Evolutionary conservation across 2,888 invertebrate genomes (phyloP).

Genomic region (Cheilosia impressa): DNA sequence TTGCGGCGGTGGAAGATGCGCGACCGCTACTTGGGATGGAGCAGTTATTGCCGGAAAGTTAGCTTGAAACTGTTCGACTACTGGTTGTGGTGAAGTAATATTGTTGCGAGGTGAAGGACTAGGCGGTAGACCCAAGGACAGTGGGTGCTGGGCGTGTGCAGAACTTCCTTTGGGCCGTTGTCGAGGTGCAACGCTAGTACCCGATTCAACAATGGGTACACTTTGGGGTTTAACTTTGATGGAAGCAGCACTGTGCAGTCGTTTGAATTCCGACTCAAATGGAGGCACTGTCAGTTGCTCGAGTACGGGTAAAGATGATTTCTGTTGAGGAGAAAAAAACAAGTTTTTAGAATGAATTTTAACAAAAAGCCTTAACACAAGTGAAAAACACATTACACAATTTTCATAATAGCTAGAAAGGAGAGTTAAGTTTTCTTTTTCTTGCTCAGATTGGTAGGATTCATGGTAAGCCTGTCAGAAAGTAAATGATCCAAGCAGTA

Average conservation of each 20-base stretch:
- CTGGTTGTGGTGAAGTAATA: constrained; percentile 83
- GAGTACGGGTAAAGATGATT: constrained; percentile 87
- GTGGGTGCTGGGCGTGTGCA: constrained; percentile 82
- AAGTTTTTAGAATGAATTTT: background rate
- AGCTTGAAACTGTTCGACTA: constrained; percentile 83
- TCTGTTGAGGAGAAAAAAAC: constrained; percentile 84
- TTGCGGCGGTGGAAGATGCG: constrained; percentile 76
- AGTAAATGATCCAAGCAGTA: no score
- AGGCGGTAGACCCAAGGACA: constrained; percentile 85
- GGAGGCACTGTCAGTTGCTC: constrained; percentile 88
- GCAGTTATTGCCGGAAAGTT: constrained; percentile 81
- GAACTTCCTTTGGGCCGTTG: constrained; percentile 90
- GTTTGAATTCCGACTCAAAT: constrained; percentile 89
- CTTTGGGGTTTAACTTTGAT: constrained; percentile 82
- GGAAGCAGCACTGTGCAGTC: constrained; percentile 80
- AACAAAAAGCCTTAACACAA: background rate
- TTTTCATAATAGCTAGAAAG: no score
- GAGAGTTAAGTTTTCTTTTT: no score
- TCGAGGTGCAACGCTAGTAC: constrained; percentile 92
- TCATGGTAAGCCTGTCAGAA: no score
- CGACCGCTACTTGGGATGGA: constrained; percentile 75
- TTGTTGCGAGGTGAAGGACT: constrained; percentile 84
- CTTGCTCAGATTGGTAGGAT: no score
- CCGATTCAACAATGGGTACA: constrained; percentile 85
- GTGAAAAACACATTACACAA: no score